Percentiles rank a stretch among this genome's conserved stretches.
phyloP scores from a whole-genome alignment of 1,140 invertebrate genomes.

The Eumeta japonica region DNA sequence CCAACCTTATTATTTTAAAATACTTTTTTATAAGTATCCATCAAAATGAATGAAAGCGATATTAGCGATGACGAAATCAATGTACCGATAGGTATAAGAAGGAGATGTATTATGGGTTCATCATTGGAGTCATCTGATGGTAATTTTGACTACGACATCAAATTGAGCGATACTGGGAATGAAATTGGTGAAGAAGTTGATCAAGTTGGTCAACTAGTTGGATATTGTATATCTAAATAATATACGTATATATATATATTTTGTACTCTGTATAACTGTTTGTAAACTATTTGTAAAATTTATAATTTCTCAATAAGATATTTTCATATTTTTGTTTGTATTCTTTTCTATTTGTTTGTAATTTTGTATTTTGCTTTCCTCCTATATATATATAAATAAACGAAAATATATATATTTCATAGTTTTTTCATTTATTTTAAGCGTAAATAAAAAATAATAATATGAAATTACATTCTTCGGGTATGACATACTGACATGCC shows the following conservation, averaged over 20 bases:
- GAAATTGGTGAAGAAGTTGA: slow-evolving; percentile 12
- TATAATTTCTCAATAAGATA: not conserved
- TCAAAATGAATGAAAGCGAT: slow-evolving; percentile 12
- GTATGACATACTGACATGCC: slow-evolving; percentile 7
- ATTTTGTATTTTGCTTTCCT: slow-evolving; percentile 8
- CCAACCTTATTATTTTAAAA: slow-evolving; percentile 7
- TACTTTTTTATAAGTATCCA: slow-evolving; percentile 9
- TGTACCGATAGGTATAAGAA: slow-evolving; percentile 11
- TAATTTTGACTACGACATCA: slow-evolving; percentile 11
- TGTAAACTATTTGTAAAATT: not conserved
- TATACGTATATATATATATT: slow-evolving; percentile 10
- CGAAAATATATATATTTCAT: slow-evolving; percentile 9
- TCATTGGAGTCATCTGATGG: slow-evolving; percentile 12
- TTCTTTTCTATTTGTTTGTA: slow-evolving; percentile 1
- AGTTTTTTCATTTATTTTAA: slow-evolving; percentile 9
- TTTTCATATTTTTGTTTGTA: not conserved
- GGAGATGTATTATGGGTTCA: slow-evolving; percentile 13
- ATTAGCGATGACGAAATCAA: slow-evolving; percentile 12
- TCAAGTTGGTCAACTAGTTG: slow-evolving; percentile 13
- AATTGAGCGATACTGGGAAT: slow-evolving; percentile 14
- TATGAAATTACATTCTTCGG: slow-evolving; percentile 7
- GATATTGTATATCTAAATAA: slow-evolving; percentile 12
- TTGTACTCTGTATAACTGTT: not conserved
- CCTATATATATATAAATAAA: slow-evolving; percentile 9
- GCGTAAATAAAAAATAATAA: slow-evolving; percentile 3